A percentile compares a stretch with the other conserved stretches of the same genome.
Conservation (phyloP, 2,113 vertebrate species). For the Leuciscus idus region DNA sequence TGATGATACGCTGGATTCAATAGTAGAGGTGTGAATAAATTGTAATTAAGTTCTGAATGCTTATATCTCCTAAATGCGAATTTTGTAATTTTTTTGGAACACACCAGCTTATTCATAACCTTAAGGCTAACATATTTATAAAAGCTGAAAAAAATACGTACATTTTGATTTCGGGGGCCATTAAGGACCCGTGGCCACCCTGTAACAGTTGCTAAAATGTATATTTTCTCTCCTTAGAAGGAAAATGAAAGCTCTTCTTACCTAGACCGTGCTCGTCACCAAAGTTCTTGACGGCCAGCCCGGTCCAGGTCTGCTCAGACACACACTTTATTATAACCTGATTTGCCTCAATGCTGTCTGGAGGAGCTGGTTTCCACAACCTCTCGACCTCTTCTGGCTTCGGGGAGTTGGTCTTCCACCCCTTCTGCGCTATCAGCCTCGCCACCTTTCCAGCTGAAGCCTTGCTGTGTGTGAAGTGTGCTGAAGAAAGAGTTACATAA, state of each 20-base stretch:
- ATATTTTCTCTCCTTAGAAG: no score
- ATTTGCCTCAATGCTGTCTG: background rate
- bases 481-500: conserved; percentile 14
- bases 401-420: background rate
- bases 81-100: no score
- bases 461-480: background rate
- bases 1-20: no score
- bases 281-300: conserved; percentile 32
- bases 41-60: no score
- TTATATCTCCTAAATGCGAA: no score
- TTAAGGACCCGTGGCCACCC: no score
- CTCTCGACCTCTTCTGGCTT: background rate
- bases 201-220: no score
- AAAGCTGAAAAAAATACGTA: no score
- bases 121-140: no score
- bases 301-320: conserved; percentile 14
- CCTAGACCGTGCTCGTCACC: conserved; percentile 6
- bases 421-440: background rate
- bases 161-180: no score
- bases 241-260: background rate
- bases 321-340: background rate
- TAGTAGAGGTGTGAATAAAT: no score
- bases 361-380: background rate
- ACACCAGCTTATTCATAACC: no score
- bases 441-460: background rate